Evolutionary conservation across 2,113 vertebrate genomes (phyloP).

Genomic region (Pelodiscus sinensis): DNA sequence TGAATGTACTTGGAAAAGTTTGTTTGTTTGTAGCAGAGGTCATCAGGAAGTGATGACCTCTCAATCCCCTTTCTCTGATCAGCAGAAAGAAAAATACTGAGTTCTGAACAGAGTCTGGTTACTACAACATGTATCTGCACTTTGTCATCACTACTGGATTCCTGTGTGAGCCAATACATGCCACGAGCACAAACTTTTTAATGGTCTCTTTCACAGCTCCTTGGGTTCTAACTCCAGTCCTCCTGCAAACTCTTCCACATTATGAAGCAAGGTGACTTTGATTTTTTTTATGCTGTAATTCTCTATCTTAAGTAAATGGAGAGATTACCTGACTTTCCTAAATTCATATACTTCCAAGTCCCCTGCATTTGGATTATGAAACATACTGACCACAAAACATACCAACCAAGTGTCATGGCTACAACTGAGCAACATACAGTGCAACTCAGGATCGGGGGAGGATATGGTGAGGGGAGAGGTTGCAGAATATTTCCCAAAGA

Average conservation of each 20-base stretch:
- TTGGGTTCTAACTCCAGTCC: not conserved
- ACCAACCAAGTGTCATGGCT: not conserved
- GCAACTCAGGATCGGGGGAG: not conserved
- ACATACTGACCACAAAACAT: too few relatives aligned
- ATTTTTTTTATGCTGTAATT: not conserved
- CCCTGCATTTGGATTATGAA: not conserved
- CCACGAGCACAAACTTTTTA: not conserved
- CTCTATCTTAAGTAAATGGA: not conserved
- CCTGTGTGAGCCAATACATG: not conserved
- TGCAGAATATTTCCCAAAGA: not conserved
- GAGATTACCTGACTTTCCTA: not conserved
- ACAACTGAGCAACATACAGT: accelerated
- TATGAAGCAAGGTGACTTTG: not conserved
- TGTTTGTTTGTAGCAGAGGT: not conserved
- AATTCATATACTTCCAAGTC: not conserved
- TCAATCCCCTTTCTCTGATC: not conserved
- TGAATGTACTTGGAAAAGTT: not conserved
- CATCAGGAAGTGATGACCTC: not conserved
- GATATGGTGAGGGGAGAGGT: not conserved
- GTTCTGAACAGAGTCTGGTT: not conserved
- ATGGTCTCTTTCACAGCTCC: accelerated
- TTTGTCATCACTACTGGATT: not conserved
- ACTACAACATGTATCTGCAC: not conserved
- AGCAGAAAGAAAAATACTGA: not conserved
- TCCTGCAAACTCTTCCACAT: not conserved